Evolutionary conservation across 64 coral and sea anemone genomes (phyloP).

Genomic region (Hydrozoanthus tunicans): DNA sequence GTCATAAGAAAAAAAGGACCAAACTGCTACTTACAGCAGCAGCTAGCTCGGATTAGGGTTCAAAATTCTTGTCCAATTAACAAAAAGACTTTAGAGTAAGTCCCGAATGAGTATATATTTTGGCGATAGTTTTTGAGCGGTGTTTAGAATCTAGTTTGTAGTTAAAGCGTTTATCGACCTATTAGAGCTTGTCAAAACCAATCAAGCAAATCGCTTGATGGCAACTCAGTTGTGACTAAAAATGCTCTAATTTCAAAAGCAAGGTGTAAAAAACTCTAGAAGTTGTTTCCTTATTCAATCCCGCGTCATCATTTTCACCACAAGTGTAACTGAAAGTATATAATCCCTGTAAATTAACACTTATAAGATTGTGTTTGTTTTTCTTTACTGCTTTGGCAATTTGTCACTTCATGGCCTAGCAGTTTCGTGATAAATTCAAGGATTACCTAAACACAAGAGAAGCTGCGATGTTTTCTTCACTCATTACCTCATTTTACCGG

Average conservation of each 20-base stretch:
- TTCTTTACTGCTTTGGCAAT: not conserved
- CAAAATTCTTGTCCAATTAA: too few species aligned
- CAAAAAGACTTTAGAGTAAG: too few species aligned
- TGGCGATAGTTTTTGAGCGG: too few species aligned
- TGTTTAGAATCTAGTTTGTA: too few species aligned
- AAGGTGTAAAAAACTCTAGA: not conserved
- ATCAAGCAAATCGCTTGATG: not conserved
- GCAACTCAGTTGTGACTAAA: not conserved
- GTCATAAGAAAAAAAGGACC: too few species aligned
- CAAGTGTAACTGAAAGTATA: not conserved
- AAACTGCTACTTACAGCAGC: too few species aligned
- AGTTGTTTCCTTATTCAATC: not conserved
- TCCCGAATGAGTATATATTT: too few species aligned
- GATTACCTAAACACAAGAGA: constrained; percentile 56
- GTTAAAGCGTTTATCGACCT: not conserved
- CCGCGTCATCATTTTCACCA: not conserved
- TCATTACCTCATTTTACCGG: constrained; percentile 59
- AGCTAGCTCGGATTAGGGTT: too few species aligned
- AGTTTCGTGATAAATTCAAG: not conserved
- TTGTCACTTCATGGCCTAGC: not conserved
- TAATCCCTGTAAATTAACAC: not conserved
- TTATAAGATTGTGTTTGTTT: not conserved
- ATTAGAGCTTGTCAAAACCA: not conserved
- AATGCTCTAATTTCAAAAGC: not conserved
- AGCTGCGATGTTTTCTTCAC: not conserved